Evolutionary conservation across 2,888 invertebrate species (phyloP), one percentile per base, ranked within the genome.

Genomic region (Cremastinae sp.): DNA sequence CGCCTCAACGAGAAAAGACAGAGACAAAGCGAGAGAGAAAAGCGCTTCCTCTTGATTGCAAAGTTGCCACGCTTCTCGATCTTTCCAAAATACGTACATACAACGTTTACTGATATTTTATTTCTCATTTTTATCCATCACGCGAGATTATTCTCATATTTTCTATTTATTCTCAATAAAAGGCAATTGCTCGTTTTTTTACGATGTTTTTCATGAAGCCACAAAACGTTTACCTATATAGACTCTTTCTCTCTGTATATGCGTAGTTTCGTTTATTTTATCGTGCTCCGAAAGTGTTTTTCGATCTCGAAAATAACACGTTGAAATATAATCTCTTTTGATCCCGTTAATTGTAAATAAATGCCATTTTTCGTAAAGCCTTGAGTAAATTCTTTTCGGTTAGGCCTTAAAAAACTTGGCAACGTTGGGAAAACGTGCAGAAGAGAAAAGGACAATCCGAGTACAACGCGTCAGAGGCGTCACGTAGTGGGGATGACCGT

Each of bases 351-450:
- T n/a, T n/a, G n/a, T n/a, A 34, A 45, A 64, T 41, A 47, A 1
- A 28, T 3, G n/a, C n/a, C n/a, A n/a, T 59, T 51, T 49, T 61
- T 54, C 41, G 56, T 38, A 51, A 65, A 59, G 18, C 12, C 4
- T 43, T 69, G 49, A 73, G 51, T 58, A 69, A 38, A 59, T 28
- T 56, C 53, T 58, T 58, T 34, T 12, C n/a, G 10, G 7, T 5
- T 10, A 58, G 1, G 45, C 54, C 20, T 54, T 16, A 14, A 62
- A 51, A 72, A 66, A 77, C 70, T 59, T 77, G 78, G 70, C 78
- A 80, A 79, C 81, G 72, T 75, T 65, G 80, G 69, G 41, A 43
- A 54, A 18, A 66, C 47, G n/a, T 54, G 41, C 66, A 61, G 56
- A 70, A 45, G 51, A 66, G 56, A 70, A 58, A 41, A 76, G 71